phyloP scores from a whole-genome alignment of 2,797 vertebrate species.

The Alectoris magna region DNA sequence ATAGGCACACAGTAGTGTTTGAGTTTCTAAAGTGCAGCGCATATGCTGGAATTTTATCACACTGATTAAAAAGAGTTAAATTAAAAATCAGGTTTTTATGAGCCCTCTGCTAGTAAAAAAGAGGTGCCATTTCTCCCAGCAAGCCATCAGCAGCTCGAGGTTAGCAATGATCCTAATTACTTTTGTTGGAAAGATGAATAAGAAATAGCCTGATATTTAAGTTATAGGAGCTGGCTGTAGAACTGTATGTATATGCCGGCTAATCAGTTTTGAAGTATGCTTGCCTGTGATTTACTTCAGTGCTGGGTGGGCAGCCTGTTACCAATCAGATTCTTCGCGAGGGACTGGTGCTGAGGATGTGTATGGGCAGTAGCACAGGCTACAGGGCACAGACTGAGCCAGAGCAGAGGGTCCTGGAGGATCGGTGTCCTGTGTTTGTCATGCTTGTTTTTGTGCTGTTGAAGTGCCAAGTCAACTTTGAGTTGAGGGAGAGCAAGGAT shows the following conservation, averaged over 20 bases:
- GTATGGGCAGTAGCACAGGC: not conserved
- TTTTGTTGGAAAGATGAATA: constrained; percentile 32
- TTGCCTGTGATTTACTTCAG: constrained; percentile 10
- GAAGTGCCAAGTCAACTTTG: not conserved
- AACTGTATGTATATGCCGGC: constrained; percentile 20
- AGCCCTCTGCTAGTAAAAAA: constrained; percentile 45
- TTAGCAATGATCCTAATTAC: constrained; percentile 49
- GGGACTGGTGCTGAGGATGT: not conserved
- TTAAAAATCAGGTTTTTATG: constrained; percentile 61
- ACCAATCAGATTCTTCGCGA: not conserved
- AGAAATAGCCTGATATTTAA: constrained; percentile 58
- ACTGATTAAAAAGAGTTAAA: not conserved
- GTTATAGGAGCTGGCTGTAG: constrained; percentile 22
- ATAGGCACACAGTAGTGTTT: constrained; percentile 25
- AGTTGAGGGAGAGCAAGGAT: not conserved
- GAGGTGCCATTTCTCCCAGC: constrained; percentile 13
- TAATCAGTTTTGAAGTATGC: constrained; percentile 45
- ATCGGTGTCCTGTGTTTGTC: constrained; percentile 33
- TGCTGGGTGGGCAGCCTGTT: constrained; percentile 22
- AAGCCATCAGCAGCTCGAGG: constrained; percentile 23
- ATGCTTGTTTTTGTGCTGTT: constrained; percentile 3
- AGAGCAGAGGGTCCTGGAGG: not conserved
- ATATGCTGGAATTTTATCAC: constrained; percentile 35
- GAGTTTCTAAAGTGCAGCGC: constrained; percentile 59
- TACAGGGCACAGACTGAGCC: not conserved